phyloP scores from a whole-genome alignment of 2,797 vertebrate genomes.

The Rhinichthys osculus region DNA sequence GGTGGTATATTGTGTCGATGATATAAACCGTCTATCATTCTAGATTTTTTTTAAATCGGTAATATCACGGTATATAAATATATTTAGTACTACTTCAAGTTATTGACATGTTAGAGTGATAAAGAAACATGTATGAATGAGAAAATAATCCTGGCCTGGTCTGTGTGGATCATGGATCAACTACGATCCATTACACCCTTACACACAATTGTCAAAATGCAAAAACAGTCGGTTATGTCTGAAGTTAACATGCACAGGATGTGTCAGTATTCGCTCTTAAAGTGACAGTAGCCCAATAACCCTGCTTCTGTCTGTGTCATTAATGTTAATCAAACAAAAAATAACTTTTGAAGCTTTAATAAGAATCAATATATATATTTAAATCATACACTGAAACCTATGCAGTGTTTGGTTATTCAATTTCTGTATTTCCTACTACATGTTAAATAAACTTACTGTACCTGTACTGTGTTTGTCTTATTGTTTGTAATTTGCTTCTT shows the following conservation, averaged over 20 bases:
- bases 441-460: background rate
- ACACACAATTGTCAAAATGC: no score
- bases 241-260: no score
- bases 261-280: no score
- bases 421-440: background rate
- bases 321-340: no score
- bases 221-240: no score
- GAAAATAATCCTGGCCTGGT: background rate
- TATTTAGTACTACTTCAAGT: background rate
- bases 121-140: background rate
- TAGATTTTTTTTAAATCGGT: background rate
- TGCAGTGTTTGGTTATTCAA: background rate
- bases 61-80: background rate
- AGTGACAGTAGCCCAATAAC: background rate
- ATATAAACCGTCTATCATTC: background rate
- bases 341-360: no score
- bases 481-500: background rate
- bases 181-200: no score
- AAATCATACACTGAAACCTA: no score
- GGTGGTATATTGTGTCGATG: background rate
- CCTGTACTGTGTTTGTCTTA: background rate
- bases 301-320: no score
- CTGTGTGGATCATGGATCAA: background rate
- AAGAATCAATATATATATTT: no score
- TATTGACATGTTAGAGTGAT: background rate